phyloP scores from a whole-genome alignment of 2,113 vertebrate genomes.

The Ursus arctos region DNA sequence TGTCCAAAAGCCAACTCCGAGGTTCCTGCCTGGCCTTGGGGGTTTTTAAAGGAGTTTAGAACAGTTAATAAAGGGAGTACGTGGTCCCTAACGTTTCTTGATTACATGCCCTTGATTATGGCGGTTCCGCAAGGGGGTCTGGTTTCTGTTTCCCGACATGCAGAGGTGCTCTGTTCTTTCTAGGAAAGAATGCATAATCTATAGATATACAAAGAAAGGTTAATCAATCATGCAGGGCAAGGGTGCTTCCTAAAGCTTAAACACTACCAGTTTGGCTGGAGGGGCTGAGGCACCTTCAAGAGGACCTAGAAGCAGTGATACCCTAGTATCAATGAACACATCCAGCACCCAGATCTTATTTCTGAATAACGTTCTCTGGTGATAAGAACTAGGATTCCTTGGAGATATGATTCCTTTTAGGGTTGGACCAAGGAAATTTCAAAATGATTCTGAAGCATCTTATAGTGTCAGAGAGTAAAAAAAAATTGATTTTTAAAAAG shows the following conservation, averaged over 20 bases:
- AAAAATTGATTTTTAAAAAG: not conserved
- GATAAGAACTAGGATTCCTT: not conserved
- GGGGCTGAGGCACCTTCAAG: not conserved
- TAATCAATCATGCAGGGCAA: not conserved
- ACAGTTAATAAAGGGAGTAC: not conserved
- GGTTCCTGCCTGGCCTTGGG: not conserved
- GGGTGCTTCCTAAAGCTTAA: not conserved
- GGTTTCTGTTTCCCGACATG: not conserved
- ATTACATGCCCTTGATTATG: not conserved
- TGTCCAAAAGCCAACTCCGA: not conserved
- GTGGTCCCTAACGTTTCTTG: not conserved
- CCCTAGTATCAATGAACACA: not conserved
- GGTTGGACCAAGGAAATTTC: not conserved
- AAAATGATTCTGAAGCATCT: not conserved
- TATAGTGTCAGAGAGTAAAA: not conserved
- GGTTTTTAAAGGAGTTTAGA: not conserved
- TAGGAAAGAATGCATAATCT: not conserved
- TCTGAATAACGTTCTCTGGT: not conserved
- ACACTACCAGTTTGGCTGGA: not conserved
- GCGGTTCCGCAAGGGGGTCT: not conserved
- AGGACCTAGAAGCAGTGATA: not conserved
- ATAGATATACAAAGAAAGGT: not conserved
- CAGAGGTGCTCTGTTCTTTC: not conserved
- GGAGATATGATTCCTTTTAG: not conserved
- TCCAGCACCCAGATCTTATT: not conserved